A percentile compares a stretch with the other conserved stretches of the same genome.
Evolutionary conservation across 1,140 invertebrate genomes (phyloP).

Genomic region (Micrasema longulum): DNA sequence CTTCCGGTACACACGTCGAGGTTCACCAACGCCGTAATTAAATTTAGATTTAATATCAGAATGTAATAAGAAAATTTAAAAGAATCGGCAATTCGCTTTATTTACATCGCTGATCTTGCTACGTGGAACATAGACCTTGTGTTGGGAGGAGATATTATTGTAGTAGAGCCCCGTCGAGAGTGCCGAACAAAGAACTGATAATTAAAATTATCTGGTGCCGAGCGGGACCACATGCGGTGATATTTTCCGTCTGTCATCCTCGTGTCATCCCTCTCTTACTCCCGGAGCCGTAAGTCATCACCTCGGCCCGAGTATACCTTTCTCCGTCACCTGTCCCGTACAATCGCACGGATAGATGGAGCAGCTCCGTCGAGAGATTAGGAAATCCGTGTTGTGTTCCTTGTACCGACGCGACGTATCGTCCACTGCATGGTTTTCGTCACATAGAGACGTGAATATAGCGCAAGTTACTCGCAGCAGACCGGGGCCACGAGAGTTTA

Average conservation of each 20-base stretch:
- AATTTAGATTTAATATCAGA: too few species aligned
- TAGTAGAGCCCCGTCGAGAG: slow-evolving; percentile 3
- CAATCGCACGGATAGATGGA: slow-evolving; percentile 22
- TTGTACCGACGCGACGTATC: too few species aligned
- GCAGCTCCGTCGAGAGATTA: background rate
- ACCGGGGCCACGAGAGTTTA: too few species aligned
- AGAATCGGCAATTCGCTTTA: too few species aligned
- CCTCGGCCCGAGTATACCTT: slow-evolving; percentile 15
- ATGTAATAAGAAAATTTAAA: too few species aligned
- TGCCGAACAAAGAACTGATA: slow-evolving; percentile 49
- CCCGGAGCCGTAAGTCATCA: slow-evolving; percentile 35
- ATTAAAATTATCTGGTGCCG: slow-evolving; percentile 49
- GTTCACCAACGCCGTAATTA: too few species aligned
- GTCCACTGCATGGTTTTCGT: too few species aligned
- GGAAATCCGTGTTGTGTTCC: too few species aligned
- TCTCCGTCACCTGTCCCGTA: background rate
- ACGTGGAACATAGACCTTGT: background rate
- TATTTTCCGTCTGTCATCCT: slow-evolving; percentile 46
- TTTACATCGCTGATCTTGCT: background rate
- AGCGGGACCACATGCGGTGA: slow-evolving; percentile 47
- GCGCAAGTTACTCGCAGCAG: too few species aligned
- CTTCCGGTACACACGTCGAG: too few species aligned
- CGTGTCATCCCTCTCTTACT: slow-evolving; percentile 6
- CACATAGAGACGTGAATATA: too few species aligned
- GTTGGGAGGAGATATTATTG: slow-evolving; percentile 6